Evolutionary conservation across 2,113 vertebrate genomes (phyloP).

Genomic region (Progne subis): DNA sequence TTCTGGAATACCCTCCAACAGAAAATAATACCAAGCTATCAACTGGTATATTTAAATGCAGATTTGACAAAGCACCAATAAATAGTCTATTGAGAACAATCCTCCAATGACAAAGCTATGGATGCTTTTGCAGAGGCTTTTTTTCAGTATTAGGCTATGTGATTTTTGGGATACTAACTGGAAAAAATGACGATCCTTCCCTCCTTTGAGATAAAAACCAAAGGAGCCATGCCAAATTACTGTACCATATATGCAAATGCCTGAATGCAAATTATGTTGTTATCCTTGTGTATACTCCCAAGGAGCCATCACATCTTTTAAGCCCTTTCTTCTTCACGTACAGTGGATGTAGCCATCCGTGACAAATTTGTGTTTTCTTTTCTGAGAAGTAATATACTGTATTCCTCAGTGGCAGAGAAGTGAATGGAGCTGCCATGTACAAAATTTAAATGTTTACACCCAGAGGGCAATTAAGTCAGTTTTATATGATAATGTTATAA

Average conservation of each 20-base stretch:
- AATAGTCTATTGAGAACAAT: background rate
- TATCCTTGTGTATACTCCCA: constrained; percentile 52
- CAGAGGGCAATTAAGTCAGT: constrained; percentile 65
- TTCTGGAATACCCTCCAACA: background rate
- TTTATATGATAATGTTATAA: constrained; percentile 69
- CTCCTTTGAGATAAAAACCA: constrained; percentile 32
- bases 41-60: background rate
- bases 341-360: background rate
- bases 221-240: constrained; percentile 27
- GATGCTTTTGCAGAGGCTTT: background rate
- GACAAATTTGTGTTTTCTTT: constrained; percentile 62
- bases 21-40: background rate
- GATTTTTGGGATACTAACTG: constrained; percentile 8
- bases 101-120: background rate
- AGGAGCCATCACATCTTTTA: constrained; percentile 31
- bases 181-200: constrained; percentile 2
- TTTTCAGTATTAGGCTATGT: background rate
- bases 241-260: constrained; percentile 51
- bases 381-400: constrained; percentile 39
- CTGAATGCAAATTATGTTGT: constrained; percentile 56
- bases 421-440: constrained; percentile 44
- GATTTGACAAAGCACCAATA: constrained; percentile 3
- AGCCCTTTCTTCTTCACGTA: constrained; percentile 37
- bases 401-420: constrained; percentile 49
- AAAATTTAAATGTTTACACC: constrained; percentile 70